These are phyloP conservation scores for Hyles lineata DNA, from an alignment of 2,888 invertebrate species.

Conservation along the genomic window DNA sequence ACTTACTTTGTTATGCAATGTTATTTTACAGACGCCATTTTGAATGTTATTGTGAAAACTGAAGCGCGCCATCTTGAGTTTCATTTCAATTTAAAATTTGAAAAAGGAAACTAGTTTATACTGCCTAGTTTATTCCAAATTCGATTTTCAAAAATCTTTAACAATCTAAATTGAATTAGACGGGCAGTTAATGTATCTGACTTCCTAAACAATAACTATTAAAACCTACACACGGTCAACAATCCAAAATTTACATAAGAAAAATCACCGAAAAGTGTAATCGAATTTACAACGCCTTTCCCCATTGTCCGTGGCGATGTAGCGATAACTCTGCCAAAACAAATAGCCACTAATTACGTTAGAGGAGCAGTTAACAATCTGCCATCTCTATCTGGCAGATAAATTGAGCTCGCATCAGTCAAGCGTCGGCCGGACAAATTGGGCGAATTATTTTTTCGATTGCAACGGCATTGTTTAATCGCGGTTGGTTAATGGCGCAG, in stretches of 20 bases:
- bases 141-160: background rate
- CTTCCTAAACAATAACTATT: conserved; percentile 32
- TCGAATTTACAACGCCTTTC: conserved; percentile 66
- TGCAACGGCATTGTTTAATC: conserved; percentile 80
- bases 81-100: background rate
- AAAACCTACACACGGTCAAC: conserved; percentile 31
- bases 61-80: background rate
- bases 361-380: conserved; percentile 74
- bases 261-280: conserved; percentile 63
- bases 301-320: conserved; percentile 73
- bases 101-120: background rate
- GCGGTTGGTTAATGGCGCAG: conserved; percentile 69
- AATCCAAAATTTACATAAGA: conserved; percentile 45
- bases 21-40: conserved; percentile 12
- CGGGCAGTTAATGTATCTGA: background rate
- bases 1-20: conserved; percentile 13
- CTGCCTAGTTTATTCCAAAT: background rate
- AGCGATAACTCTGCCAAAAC: conserved; percentile 73
- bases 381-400: conserved; percentile 74
- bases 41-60: background rate
- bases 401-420: conserved; percentile 72
- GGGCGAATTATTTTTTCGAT: conserved; percentile 82
- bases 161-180: background rate
- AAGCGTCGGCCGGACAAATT: conserved; percentile 68
- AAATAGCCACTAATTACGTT: conserved; percentile 81